Evolutionary conservation across 2,888 invertebrate species (phyloP).

Genomic region (Neoitamus cyanurus): DNA sequence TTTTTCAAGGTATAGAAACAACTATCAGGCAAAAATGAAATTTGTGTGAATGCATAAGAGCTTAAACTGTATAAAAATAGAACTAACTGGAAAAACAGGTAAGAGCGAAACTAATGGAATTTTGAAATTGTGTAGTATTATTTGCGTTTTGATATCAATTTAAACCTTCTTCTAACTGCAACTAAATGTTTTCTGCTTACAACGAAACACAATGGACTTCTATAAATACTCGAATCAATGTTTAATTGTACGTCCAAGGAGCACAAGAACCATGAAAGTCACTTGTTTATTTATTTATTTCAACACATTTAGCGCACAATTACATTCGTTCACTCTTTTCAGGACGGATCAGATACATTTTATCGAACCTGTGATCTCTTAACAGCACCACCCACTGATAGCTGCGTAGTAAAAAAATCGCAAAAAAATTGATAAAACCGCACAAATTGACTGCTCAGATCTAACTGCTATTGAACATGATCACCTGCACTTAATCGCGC

Average conservation of each 20-base stretch:
- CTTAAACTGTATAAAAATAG: not conserved
- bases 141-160: not conserved
- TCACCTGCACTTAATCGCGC: conserved; percentile 15
- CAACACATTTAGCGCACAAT: not conserved
- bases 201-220: not conserved
- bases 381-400: not conserved
- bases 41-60: not conserved
- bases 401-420: not conserved
- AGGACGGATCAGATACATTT: not conserved
- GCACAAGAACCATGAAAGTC: not conserved
- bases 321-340: not conserved
- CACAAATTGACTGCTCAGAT: not conserved
- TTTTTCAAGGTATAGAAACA: not conserved
- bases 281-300: not conserved
- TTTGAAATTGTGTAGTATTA: not conserved
- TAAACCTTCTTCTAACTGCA: not conserved
- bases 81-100: not conserved
- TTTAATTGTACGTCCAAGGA: not conserved
- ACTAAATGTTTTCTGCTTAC: not conserved
- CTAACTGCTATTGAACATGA: not conserved
- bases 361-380: not conserved
- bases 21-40: not conserved
- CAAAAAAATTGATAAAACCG: not conserved
- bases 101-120: not conserved
- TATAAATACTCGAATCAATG: not conserved